phyloP scores from a whole-genome alignment of 2,113 vertebrate species.

The Typhlomys cinereus region DNA sequence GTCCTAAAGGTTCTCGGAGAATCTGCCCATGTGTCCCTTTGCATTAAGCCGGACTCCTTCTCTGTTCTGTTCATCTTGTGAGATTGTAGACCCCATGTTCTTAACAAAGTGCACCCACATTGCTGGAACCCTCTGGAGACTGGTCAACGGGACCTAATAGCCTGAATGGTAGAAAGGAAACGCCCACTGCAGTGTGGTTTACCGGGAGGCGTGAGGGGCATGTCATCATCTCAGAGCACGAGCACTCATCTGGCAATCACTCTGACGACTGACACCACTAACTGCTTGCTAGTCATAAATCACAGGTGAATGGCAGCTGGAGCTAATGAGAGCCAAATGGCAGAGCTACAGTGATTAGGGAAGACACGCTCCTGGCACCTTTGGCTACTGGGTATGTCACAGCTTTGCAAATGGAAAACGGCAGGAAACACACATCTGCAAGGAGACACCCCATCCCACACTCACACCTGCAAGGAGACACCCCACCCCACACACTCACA shows the following conservation, averaged over 20 bases:
- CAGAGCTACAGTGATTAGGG: constrained; percentile 84
- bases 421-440: constrained; percentile 71
- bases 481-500: neutral
- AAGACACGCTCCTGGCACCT: constrained; percentile 84
- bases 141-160: constrained; percentile 82
- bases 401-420: constrained; percentile 81
- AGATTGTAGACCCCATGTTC: constrained; percentile 42
- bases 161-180: constrained; percentile 84
- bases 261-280: constrained; percentile 88
- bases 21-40: neutral
- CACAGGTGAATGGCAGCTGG: constrained; percentile 88
- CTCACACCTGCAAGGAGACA: constrained; percentile 35
- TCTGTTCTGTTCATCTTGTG: neutral
- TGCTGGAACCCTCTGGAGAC: constrained; percentile 69
- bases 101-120: constrained; percentile 65
- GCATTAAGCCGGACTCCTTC: neutral
- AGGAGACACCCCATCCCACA: constrained; percentile 71
- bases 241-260: constrained; percentile 87
- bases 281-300: constrained; percentile 88
- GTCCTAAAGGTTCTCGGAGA: too few relatives aligned
- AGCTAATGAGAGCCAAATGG: constrained; percentile 85
- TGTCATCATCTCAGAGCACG: constrained; percentile 86
- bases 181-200: constrained; percentile 84
- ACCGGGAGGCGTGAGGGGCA: constrained; percentile 81
- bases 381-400: constrained; percentile 83